These are phyloP conservation scores for Lucifuga dentata DNA, from an alignment of 2,113 vertebrate genomes.

Conservation along the genomic window DNA sequence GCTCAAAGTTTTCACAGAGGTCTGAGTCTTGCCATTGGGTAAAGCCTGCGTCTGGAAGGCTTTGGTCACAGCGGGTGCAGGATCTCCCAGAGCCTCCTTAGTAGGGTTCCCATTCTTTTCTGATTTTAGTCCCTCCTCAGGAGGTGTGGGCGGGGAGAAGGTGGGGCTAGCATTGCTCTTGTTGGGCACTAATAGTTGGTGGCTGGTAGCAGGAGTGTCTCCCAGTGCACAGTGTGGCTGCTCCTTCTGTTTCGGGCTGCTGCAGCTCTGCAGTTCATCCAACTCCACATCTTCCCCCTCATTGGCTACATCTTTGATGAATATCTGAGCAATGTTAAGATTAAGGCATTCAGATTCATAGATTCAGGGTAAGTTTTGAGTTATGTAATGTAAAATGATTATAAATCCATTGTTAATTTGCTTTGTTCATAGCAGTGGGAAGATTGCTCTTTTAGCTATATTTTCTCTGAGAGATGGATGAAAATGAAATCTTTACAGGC, in stretches of 20 bases:
- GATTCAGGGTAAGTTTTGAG: background rate
- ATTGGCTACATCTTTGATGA: conserved; percentile 89
- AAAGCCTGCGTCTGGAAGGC: conserved; percentile 93
- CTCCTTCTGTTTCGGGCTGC: conserved; percentile 86
- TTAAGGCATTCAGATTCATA: conserved; percentile 9
- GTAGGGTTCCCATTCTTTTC: conserved; percentile 90
- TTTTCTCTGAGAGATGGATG: conserved; percentile 17
- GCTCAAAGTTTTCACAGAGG: conserved; percentile 91
- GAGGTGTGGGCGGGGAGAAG: conserved; percentile 79
- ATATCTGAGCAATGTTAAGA: conserved; percentile 73
- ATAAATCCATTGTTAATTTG: no score
- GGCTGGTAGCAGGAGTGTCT: conserved; percentile 82
- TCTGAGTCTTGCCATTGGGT: conserved; percentile 94
- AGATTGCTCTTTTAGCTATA: background rate
- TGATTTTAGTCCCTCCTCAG: conserved; percentile 83
- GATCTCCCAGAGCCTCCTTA: conserved; percentile 72
- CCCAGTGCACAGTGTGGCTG: conserved; percentile 55
- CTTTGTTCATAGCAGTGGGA: conserved; percentile 16
- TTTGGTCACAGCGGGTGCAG: conserved; percentile 83
- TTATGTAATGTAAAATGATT: no score
- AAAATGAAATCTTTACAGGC: background rate
- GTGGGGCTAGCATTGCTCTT: conserved; percentile 84
- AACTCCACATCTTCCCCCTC: conserved; percentile 90
- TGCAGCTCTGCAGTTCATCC: conserved; percentile 91
- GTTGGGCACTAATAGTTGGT: conserved; percentile 82